phyloP scores from a whole-genome alignment of 2,888 invertebrate species.

The Flexamia atlantica region DNA sequence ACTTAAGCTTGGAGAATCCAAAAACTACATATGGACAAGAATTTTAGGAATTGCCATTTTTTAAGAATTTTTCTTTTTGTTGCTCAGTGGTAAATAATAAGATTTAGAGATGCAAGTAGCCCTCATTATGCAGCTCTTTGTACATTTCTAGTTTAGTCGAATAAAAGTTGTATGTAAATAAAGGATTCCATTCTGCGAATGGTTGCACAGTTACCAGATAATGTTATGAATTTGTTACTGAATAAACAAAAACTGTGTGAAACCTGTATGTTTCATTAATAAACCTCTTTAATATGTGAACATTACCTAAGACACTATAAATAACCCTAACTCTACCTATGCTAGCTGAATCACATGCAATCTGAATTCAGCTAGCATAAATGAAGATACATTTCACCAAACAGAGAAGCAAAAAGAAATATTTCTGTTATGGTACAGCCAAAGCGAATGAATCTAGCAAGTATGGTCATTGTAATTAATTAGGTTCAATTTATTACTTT shows the following conservation, averaged over 20 bases:
- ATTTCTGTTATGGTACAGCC: too few species aligned
- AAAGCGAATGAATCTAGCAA: too few species aligned
- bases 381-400: too few species aligned
- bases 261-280: neutral
- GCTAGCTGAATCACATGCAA: too few species aligned
- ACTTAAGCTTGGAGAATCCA: too few species aligned
- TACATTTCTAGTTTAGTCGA: constrained; percentile 26
- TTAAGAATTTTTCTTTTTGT: neutral
- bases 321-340: too few species aligned
- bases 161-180: constrained; percentile 30
- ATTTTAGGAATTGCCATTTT: neutral
- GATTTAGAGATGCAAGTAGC: neutral
- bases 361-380: too few species aligned
- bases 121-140: neutral
- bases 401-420: too few species aligned
- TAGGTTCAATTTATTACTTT: too few species aligned
- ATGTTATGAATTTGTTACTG: constrained; percentile 17
- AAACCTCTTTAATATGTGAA: neutral
- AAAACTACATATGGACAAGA: neutral
- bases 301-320: too few species aligned
- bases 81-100: neutral
- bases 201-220: constrained; percentile 31
- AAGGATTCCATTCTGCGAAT: constrained; percentile 37
- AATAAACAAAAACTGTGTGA: constrained; percentile 13
- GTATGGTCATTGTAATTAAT: too few species aligned